Conservation (phyloP, 2,888 invertebrate species). For the Tipula confusa region DNA sequence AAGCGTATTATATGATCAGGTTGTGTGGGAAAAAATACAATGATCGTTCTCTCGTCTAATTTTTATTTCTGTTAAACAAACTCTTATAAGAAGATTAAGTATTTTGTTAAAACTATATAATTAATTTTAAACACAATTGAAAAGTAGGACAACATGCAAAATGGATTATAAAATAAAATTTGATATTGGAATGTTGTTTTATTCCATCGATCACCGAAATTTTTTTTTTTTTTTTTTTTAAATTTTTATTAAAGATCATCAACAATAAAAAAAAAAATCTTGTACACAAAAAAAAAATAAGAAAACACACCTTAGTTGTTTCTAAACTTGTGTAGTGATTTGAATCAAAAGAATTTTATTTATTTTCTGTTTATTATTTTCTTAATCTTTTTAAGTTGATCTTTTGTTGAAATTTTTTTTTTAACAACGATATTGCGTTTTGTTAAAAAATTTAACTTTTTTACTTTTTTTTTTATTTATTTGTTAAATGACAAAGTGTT, state of each 20-base stretch:
- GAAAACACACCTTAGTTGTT: conserved; percentile 25
- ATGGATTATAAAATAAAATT: background rate
- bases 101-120: conserved; percentile 12
- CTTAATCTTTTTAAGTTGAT: conserved; percentile 12
- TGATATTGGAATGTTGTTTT: background rate
- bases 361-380: conserved; percentile 4
- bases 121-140: background rate
- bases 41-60: conserved; percentile 20
- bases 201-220: conserved; percentile 17
- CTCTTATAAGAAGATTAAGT: background rate
- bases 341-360: conserved; percentile 25
- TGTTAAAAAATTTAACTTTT: background rate
- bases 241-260: background rate
- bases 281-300: background rate
- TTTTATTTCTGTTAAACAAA: too few species aligned
- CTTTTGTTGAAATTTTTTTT: background rate
- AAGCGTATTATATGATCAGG: background rate
- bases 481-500: background rate
- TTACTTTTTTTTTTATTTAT: background rate
- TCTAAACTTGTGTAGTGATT: conserved; percentile 1
- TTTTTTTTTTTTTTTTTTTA: too few species aligned
- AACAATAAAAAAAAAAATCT: background rate
- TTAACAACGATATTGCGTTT: conserved; percentile 14
- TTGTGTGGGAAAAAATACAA: background rate
- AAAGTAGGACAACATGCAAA: conserved; percentile 25